These are phyloP conservation scores for Anabacerthia variegaticeps DNA, from an alignment of 2,797 vertebrate genomes.

Conservation along the genomic window DNA sequence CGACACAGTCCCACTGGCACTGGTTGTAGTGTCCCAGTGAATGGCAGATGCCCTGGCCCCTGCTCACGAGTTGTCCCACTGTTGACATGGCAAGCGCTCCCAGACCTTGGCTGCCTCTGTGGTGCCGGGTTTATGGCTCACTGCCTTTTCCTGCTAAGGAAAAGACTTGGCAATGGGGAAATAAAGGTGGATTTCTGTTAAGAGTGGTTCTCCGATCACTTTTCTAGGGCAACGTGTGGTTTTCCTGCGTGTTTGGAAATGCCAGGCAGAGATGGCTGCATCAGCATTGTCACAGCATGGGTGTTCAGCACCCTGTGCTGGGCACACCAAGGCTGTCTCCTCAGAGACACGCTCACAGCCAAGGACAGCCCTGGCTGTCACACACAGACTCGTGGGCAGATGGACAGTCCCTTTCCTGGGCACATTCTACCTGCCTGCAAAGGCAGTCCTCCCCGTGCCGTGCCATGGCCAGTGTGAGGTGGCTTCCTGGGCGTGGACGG, in stretches of 20 bases:
- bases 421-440: rapidly evolving
- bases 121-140: rapidly evolving
- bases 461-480: rapidly evolving
- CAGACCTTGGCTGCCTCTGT: rapidly evolving
- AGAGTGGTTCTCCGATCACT: neutral
- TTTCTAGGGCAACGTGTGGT: neutral
- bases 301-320: neutral
- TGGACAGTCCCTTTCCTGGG: neutral
- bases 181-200: neutral
- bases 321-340: neutral
- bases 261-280: neutral
- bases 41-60: neutral
- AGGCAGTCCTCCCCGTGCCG: neutral
- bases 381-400: rapidly evolving
- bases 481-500: rapidly evolving
- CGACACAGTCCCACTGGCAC: rapidly evolving
- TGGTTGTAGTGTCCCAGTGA: neutral
- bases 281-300: neutral
- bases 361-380: neutral
- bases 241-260: neutral
- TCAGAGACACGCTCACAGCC: rapidly evolving
- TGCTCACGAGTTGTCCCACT: neutral
- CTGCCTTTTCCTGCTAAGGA: neutral
- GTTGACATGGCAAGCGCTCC: rapidly evolving
- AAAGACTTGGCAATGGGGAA: neutral